phyloP scores from a whole-genome alignment of 2,888 invertebrate genomes.

The Lysandra coridon region DNA sequence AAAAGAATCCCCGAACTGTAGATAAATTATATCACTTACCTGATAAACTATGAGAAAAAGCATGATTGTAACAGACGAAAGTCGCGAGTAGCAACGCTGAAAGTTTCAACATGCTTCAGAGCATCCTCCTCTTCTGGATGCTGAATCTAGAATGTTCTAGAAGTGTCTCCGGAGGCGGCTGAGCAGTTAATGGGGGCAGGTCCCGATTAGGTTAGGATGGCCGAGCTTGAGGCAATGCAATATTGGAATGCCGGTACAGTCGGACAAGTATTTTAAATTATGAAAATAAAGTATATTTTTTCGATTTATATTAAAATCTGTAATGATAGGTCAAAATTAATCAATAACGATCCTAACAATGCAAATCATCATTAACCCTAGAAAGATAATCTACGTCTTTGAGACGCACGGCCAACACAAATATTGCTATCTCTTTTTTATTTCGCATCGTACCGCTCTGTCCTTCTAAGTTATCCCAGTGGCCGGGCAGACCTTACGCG shows the following conservation, averaged over 20 bases:
- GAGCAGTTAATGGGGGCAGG: slow-evolving; percentile 6
- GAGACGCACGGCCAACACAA: no score
- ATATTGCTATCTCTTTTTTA: no score
- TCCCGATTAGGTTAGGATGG: slow-evolving; percentile 23
- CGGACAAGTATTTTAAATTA: slow-evolving; percentile 13
- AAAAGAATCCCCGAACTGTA: no score
- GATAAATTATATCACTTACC: slow-evolving; percentile 45
- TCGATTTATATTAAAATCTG: no score
- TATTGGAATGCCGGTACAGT: slow-evolving; percentile 36
- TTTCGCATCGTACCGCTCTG: no score
- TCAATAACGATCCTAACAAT: no score
- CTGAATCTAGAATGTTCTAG: not conserved
- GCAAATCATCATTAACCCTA: no score
- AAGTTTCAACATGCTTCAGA: slow-evolving; percentile 44
- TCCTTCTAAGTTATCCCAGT: no score
- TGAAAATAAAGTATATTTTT: not conserved
- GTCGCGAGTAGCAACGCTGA: slow-evolving; percentile 50
- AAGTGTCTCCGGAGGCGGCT: not conserved
- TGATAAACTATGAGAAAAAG: slow-evolving; percentile 50
- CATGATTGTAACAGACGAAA: slow-evolving; percentile 54
- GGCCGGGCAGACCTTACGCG: no score
- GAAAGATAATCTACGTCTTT: no score
- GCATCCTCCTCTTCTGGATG: not conserved
- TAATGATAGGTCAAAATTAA: no score
- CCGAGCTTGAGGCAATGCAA: slow-evolving; percentile 17